phyloP scores from a whole-genome alignment of 2,797 vertebrate genomes.

The Hydrocynus forskahlii region DNA sequence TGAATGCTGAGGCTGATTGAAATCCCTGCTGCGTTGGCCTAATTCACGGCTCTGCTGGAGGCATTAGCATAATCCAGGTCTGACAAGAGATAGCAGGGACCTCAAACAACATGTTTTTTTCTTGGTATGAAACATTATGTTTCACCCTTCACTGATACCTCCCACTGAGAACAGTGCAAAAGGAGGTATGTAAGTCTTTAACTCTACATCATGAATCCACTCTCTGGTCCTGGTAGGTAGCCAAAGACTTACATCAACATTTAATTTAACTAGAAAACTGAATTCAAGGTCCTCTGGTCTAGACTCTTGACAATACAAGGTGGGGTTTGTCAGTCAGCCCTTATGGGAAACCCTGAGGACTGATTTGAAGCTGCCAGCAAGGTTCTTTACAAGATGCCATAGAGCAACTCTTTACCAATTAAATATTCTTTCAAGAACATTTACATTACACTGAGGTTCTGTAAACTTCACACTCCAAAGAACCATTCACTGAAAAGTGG shows the following conservation, averaged over 20 bases:
- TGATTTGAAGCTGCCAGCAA: no score
- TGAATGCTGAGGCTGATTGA: constrained; percentile 63
- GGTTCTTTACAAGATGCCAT: no score
- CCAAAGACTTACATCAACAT: no score
- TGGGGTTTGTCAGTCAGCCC: background rate
- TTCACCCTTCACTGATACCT: background rate
- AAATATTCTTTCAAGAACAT: no score
- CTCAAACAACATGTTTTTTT: constrained; percentile 52
- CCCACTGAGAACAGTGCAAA: background rate
- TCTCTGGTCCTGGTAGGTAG: background rate
- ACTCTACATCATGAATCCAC: background rate
- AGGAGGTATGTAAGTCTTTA: background rate
- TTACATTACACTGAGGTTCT: no score
- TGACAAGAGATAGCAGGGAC: constrained; percentile 50
- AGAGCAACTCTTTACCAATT: no score
- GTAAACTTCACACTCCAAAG: no score
- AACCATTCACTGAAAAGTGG: no score
- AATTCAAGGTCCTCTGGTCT: no score
- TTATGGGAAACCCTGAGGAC: no score
- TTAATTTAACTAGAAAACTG: no score
- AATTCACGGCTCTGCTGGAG: constrained; percentile 64
- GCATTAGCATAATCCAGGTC: constrained; percentile 62
- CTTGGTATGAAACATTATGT: background rate
- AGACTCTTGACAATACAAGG: background rate
- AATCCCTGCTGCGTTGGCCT: constrained; percentile 67